Conservation (phyloP, 2,888 invertebrate species). For the Sympetrum striolatum region DNA sequence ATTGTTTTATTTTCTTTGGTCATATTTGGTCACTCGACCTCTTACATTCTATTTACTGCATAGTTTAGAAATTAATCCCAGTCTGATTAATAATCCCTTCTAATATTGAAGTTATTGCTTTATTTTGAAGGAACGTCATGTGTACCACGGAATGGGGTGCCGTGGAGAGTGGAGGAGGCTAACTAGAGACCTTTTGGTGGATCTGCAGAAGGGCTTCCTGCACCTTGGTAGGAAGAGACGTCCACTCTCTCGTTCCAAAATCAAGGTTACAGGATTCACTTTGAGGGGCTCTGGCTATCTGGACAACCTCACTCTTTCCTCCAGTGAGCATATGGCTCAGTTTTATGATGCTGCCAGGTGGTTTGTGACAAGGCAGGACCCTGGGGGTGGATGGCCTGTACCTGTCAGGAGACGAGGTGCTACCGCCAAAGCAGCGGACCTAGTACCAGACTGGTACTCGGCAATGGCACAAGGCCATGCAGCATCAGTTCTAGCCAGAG, state of each 20-base stretch:
- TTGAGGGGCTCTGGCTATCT: slow-evolving; percentile 75
- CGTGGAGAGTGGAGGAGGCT: slow-evolving; percentile 72
- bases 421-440: slow-evolving; percentile 72
- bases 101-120: too few species aligned
- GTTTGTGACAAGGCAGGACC: slow-evolving; percentile 87
- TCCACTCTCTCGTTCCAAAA: slow-evolving; percentile 73
- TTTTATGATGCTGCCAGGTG: slow-evolving; percentile 93
- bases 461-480: slow-evolving; percentile 99
- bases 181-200: slow-evolving; percentile 87
- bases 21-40: not conserved
- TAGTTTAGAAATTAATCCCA: too few species aligned
- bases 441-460: slow-evolving; percentile 92
- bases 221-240: slow-evolving; percentile 72
- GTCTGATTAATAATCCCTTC: too few species aligned
- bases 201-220: slow-evolving; percentile 88
- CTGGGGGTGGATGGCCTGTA: slow-evolving; percentile 91
- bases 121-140: slow-evolving; percentile 63
- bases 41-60: too few species aligned
- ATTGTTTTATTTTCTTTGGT: not conserved
- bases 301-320: slow-evolving; percentile 79
- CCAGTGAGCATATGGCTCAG: slow-evolving; percentile 86
- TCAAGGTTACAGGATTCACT: slow-evolving; percentile 72
- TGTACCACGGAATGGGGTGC: slow-evolving; percentile 84
- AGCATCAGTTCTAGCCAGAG: slow-evolving; percentile 91
- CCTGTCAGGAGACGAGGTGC: slow-evolving; percentile 81